These are phyloP conservation scores for Caenorhabditis sp. DNA, from an alignment of 2,888 invertebrate species.

Conservation along the genomic window DNA sequence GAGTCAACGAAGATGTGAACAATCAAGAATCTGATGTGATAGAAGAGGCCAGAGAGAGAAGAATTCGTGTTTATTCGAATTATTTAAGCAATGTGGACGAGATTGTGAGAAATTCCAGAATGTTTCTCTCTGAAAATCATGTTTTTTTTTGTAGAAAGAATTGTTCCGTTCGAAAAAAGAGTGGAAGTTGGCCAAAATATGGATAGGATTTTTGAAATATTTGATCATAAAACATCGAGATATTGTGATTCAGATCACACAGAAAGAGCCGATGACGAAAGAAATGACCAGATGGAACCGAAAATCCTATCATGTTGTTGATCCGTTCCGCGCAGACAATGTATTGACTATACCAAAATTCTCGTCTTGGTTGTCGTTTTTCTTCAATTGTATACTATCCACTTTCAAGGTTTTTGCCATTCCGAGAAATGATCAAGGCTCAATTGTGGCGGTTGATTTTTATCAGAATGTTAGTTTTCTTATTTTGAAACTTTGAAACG, in stretches of 20 bases:
- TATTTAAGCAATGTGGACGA: conserved; percentile 21
- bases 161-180: conserved; percentile 13
- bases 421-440: conserved; percentile 27
- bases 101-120: conserved; percentile 6
- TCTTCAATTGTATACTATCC: conserved; percentile 47
- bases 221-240: conserved; percentile 19
- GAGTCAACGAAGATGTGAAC: not conserved
- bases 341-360: conserved; percentile 38
- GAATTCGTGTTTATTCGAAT: conserved; percentile 14
- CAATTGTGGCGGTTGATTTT: conserved; percentile 12
- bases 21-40: not conserved
- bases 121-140: not conserved
- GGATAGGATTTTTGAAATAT: conserved; percentile 36
- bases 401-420: conserved; percentile 33
- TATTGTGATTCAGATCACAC: conserved; percentile 36
- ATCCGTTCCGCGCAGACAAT: conserved; percentile 45
- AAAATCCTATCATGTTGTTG: conserved; percentile 33
- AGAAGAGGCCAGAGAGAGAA: conserved; percentile 16
- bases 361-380: conserved; percentile 41
- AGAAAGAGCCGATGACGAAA: conserved; percentile 8
- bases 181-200: conserved; percentile 23
- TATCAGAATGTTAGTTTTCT: not conserved
- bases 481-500: too few species aligned
- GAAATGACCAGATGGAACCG: conserved; percentile 35
- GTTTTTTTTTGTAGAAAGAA: not conserved